Conservation (phyloP, 1,140 invertebrate genomes). For the Hyles euphorbiae region DNA sequence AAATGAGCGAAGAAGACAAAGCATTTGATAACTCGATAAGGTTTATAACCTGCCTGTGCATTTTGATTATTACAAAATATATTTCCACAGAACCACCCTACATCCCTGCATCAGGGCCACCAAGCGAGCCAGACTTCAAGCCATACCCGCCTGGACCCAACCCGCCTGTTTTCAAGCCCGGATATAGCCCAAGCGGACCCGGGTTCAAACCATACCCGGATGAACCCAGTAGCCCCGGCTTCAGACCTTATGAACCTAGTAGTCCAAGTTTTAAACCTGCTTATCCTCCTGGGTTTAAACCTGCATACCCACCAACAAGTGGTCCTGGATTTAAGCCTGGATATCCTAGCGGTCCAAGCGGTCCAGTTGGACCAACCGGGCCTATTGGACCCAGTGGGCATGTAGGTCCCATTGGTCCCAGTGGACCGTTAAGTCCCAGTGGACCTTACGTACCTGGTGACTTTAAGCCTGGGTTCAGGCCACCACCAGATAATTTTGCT, state of each 20-base stretch:
- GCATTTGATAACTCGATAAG: too few species aligned
- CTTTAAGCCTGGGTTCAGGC: constrained; percentile 1
- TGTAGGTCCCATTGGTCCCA: not conserved
- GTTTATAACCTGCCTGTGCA: too few species aligned
- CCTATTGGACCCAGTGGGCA: constrained; percentile 19
- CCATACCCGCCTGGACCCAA: constrained; percentile 26
- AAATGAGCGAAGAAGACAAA: too few species aligned
- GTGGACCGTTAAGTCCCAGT: not conserved
- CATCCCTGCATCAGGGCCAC: constrained; percentile 36
- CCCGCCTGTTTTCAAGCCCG: constrained; percentile 13
- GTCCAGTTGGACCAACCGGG: constrained; percentile 5
- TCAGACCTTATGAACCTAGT: constrained; percentile 9
- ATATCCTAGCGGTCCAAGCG: not conserved
- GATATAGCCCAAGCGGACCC: constrained; percentile 15
- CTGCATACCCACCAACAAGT: not conserved
- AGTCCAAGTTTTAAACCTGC: constrained; percentile 4
- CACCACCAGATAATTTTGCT: not conserved
- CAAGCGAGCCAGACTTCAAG: constrained; percentile 34
- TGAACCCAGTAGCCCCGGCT: constrained; percentile 19
- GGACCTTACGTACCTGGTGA: constrained; percentile 6
- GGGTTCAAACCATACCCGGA: constrained; percentile 28
- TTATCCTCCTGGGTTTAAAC: not conserved
- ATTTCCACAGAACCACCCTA: constrained; percentile 36
- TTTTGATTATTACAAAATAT: not conserved
- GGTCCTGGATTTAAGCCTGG: constrained; percentile 6